phyloP scores from a whole-genome alignment of 2,888 invertebrate genomes.

The Drosophila koepferae region DNA sequence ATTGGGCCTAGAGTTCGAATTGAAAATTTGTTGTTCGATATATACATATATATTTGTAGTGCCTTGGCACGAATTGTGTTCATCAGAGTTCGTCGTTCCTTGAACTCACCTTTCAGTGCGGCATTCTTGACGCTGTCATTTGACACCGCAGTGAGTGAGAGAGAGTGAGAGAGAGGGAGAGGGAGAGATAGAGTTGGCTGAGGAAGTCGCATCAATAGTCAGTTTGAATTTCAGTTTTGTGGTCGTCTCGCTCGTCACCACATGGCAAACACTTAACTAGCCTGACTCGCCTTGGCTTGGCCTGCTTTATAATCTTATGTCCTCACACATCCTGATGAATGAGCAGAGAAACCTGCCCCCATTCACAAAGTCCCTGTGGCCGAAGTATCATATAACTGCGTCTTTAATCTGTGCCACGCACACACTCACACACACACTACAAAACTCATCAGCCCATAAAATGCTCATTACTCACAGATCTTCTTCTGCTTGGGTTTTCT shows the following conservation, averaged over 20 bases:
- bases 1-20: slow-evolving; percentile 35
- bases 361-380: slow-evolving; percentile 23
- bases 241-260: slow-evolving; percentile 34
- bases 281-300: neutral
- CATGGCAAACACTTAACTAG: slow-evolving; percentile 37
- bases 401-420: slow-evolving; percentile 63
- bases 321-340: slow-evolving; percentile 40
- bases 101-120: slow-evolving; percentile 44
- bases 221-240: slow-evolving; percentile 59
- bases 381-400: slow-evolving; percentile 35
- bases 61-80: slow-evolving; percentile 38
- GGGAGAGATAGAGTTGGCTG: neutral
- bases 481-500: neutral
- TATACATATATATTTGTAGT: slow-evolving; percentile 17
- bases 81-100: slow-evolving; percentile 42
- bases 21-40: slow-evolving; percentile 18
- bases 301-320: slow-evolving; percentile 13
- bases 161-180: neutral
- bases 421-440: slow-evolving; percentile 26
- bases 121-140: slow-evolving; percentile 57
- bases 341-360: slow-evolving; percentile 10
- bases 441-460: slow-evolving; percentile 56
- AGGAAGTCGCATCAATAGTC: slow-evolving; percentile 44
- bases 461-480: slow-evolving; percentile 51
- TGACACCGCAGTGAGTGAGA: slow-evolving; percentile 56